Conservation (phyloP, 2,113 vertebrate genomes). For the Prionailurus bengalensis region DNA sequence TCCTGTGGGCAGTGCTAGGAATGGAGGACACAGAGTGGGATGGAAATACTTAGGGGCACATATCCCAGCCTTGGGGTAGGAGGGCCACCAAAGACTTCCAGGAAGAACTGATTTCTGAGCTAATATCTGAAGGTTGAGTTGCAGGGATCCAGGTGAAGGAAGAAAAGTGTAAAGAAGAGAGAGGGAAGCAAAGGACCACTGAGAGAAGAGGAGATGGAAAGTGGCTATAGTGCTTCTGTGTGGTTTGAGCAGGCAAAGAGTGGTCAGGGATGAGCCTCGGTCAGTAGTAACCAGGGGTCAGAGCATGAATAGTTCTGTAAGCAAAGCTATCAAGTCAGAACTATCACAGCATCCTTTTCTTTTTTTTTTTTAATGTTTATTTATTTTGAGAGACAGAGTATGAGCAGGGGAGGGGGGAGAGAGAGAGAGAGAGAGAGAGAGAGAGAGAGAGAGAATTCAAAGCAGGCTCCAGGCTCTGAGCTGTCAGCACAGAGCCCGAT, state of each 20-base stretch:
- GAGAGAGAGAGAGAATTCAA: too few species aligned
- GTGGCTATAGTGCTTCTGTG: not conserved
- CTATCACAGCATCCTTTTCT: not conserved
- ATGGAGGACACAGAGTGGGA: not conserved
- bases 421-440: too few species aligned
- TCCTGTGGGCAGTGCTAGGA: too few species aligned
- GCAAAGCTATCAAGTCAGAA: not conserved
- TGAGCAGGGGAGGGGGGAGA: too few species aligned
- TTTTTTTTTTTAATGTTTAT: too few species aligned
- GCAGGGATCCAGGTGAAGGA: not conserved
- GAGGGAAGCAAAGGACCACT: not conserved
- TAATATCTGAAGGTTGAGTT: not conserved
- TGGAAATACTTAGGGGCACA: rapidly evolving
- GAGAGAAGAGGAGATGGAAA: not conserved
- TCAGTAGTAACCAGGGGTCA: not conserved
- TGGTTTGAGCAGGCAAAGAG: not conserved
- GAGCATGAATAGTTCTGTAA: not conserved
- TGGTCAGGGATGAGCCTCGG: not conserved
- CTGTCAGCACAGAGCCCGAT: too few species aligned
- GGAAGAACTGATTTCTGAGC: not conserved
- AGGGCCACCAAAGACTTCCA: not conserved
- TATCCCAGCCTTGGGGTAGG: not conserved
- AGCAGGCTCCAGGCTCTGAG: too few species aligned
- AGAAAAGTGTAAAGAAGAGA: not conserved
- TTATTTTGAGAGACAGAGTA: too few species aligned